Base-by-base conservation (phyloP, 2,888 invertebrate genomes). In the Pristionchus mayeri region DNA sequence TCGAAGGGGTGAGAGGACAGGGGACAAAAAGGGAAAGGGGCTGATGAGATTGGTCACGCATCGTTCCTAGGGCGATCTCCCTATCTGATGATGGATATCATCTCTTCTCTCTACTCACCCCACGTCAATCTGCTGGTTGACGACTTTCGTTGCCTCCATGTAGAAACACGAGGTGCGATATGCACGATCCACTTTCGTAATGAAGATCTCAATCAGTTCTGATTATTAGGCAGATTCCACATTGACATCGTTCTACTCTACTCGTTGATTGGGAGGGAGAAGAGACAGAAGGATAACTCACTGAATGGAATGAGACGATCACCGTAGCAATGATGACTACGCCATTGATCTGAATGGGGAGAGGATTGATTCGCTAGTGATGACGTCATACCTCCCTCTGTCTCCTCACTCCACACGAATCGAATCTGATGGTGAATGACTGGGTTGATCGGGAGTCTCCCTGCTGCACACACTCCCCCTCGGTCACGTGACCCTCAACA, bases 151-250 rank as follows among this genome's bases (percentile, higher is more conserved):
- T 11, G 90, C 88, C 80, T 92, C 92, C 83, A 89, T 90, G 85
- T 92, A 92, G 85, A 92, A 92, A 85, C 92, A 92, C 71, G 90
- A 90, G 34, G 91, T 86, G 21, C 90, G 88, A 78, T 91, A 92
- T 44, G 92, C 92, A 18, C 92, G 85, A 78, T 92, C 92, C 11
- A 91, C 87, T 87, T 92, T 92, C 3, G 92, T 92, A 71, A 92
- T 91, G 87, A 92, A 92, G 40, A 92, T 91, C 89, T 90, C 82
- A 30, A 27, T 6, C 11, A 52, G 7, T 24, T 24, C 3, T 34
- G 18, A 79, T 54, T 50, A 24, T 7, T 11, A 24, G 2, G n/a
- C 0, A 79, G 21, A 2, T 2, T 37, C 37, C 11, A 52, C 13
- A 9, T 7, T n/a, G 13, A 44, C 44, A 6, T 44, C 44, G 7